Base-by-base conservation (phyloP, 2,113 vertebrate genomes). In the Pogona vitticeps region DNA sequence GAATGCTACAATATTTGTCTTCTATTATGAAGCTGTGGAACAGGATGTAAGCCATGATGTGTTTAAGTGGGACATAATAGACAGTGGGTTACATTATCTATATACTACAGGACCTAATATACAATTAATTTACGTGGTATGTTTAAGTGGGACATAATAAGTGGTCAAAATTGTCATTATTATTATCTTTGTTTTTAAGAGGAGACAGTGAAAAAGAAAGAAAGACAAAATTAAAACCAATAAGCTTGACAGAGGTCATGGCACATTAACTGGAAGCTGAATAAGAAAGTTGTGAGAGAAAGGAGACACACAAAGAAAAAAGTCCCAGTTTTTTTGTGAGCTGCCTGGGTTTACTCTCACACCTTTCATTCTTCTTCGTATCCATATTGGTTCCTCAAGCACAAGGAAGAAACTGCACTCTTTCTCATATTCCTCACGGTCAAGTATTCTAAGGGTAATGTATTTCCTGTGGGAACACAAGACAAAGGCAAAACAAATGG, bases 391-490 rank as follows among this genome's bases (percentile, higher is more conserved):
- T 91, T 98, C 97, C 97, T 97, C 97, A 95, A 99, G 98, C 96
- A 98, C 96, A 96, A 99, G 93, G 98, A 95, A 98, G 98, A 99
- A 99, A 97, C 93, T 97, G 96, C 97, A 97, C 96, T 98, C 97
- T 97, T 97, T 98, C 97, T 98, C 97, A 97, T 99, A 99, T 95
- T 98, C 97, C 95, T 98, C 98, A 89, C 96, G 97, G 96, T 99
- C 98, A 96, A 96, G 96, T 94, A 99, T 96, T 96, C 94, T 98
- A 98, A 99, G 96, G 91, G 94, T 93, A 97, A 99, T 96, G 95
- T 95, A 96, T 96, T 99, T 99, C 98, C 98, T 99, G 98, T 94
- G 97, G 95, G 97, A 97, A 98, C 97, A 99, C 96, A 96, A 97
- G 97, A 98, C 96, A 98, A 96, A 97, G 96, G 97, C 96, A 97